Evolutionary conservation across 2,113 vertebrate genomes (phyloP), one percentile per base, ranked within the genome.

Genomic region (Nanger granti): DNA sequence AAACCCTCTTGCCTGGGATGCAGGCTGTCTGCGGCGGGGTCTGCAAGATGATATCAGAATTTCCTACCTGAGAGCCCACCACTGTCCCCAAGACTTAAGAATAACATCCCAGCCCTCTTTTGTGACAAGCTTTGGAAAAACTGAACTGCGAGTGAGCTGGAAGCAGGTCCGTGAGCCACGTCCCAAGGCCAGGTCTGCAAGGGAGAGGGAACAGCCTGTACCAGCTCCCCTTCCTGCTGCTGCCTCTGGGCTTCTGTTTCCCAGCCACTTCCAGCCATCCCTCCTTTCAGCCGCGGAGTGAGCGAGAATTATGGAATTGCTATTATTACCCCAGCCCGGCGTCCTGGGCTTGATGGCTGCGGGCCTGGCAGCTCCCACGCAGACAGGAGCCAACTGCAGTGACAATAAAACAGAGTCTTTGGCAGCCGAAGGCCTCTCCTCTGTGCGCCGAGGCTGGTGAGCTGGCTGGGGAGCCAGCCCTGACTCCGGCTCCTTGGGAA

Each of bases 321-420:
- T 98, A 97, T 98, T 98, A 98, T 98, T 98, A 94, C 97, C 97
- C 94, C 93, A 97, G 96, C 95, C 96, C 87, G 22, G 73, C 18
- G 44, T 93, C 95, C 91, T 87, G 82, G 79, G 34, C 86, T 93
- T 94, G 95, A 98, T 97, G 96, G 92, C 97, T 97, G 98, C 97
- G 94, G 95, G 97, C 97, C 97, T 97, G 97, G 98, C 98, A 99
- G 97, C 86, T 3, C 94, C 95, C 94, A 29, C 37, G 66, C 96
- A 93, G 22, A 94, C 93, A 97, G 66, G 76, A 98, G 98, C 98
- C 98, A 99, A 98, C 95, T 98, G 88, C 98, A 98, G 98, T 98
- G 98, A 99, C 98, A 99, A 98, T 99, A 99, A 99, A 99, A 98
- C 89, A 98, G 98, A 98, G 97, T 60, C 97, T 55, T 98, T 99